These are phyloP conservation scores for Mesoclemmys tuberculata DNA, from an alignment of 2,113 vertebrate genomes.

Conservation along the genomic window DNA sequence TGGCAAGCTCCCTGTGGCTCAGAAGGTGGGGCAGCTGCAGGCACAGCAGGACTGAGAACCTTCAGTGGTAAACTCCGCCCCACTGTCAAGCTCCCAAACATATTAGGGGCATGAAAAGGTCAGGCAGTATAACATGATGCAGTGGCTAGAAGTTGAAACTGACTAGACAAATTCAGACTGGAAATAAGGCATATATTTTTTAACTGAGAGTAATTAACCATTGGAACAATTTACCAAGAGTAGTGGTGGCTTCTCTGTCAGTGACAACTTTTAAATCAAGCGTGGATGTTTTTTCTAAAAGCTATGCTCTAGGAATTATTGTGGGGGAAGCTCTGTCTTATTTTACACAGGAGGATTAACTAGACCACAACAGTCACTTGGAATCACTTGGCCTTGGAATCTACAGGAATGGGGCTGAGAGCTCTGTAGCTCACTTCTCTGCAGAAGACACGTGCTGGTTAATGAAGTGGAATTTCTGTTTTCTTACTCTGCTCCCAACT, in stretches of 20 bases:
- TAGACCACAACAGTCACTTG: background rate
- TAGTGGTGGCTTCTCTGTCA: no score
- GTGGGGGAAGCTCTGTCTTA: background rate
- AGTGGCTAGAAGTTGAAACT: background rate
- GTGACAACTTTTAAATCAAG: no score
- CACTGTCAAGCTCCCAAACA: background rate
- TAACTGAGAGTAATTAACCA: background rate
- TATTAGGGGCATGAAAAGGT: fast-evolving
- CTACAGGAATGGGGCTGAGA: background rate
- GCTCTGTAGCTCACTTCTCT: background rate
- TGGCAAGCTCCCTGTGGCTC: background rate
- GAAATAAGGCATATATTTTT: background rate
- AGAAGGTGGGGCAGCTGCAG: background rate
- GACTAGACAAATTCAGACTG: no score
- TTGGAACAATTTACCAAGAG: background rate
- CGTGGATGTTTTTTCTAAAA: no score
- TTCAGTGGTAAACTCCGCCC: background rate
- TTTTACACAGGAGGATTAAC: background rate
- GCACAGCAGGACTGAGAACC: fast-evolving
- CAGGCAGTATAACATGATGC: background rate
- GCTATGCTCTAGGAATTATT: no score
- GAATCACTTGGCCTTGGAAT: background rate
- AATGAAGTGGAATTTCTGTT: no score
- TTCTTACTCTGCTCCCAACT: no score
- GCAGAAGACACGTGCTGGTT: no score